phyloP scores from a whole-genome alignment of 2,113 vertebrate genomes.

The Microtus oregoni region DNA sequence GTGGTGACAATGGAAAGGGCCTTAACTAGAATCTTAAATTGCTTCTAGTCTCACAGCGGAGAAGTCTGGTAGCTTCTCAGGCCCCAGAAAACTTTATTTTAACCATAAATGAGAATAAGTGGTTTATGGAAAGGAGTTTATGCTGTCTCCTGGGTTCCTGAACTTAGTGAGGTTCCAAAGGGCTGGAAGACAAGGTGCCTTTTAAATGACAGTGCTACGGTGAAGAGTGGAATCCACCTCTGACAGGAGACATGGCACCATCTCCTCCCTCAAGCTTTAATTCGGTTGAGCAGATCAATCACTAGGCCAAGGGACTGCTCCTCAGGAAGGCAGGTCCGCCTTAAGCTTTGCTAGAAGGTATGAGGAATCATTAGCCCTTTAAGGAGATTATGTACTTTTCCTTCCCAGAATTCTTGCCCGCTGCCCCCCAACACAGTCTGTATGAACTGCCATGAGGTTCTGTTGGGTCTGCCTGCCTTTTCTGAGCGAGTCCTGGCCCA shows the following conservation, averaged over 20 bases:
- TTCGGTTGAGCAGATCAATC: neutral
- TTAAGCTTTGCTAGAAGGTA: neutral
- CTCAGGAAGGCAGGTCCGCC: neutral
- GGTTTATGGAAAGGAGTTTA: conserved; percentile 5
- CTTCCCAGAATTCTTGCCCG: neutral
- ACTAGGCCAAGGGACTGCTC: neutral
- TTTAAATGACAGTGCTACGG: neutral
- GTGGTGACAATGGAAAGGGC: neutral
- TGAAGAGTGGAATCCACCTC: neutral
- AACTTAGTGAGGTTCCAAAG: neutral
- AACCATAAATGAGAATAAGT: neutral
- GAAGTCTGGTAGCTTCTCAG: conserved; percentile 29
- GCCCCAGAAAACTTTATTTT: neutral
- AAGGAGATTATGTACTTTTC: neutral
- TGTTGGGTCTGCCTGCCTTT: neutral
- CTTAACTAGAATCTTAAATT: neutral
- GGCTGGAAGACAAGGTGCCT: neutral
- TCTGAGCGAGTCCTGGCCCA: neutral
- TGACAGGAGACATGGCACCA: neutral
- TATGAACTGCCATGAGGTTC: neutral
- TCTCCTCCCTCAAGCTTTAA: neutral
- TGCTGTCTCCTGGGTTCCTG: neutral
- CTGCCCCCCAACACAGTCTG: neutral
- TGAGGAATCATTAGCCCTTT: neutral
- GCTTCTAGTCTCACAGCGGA: conserved; percentile 11